Base-by-base conservation (phyloP, 2,888 invertebrate genomes). In the Scaptomyza polygonia region DNA sequence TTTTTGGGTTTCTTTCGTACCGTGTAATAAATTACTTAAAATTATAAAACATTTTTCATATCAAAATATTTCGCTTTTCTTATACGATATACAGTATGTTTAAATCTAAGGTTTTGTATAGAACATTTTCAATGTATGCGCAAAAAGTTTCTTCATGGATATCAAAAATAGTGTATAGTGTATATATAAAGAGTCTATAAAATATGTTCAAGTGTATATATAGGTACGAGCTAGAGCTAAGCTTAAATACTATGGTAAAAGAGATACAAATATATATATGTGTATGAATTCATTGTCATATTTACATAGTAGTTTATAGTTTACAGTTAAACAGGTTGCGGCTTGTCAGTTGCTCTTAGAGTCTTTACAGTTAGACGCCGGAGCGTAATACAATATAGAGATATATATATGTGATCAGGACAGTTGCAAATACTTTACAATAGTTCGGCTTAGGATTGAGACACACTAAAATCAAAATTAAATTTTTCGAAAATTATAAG, bases 41-140 rank as follows among this genome's bases (percentile, higher is more conserved):
- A 89, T 76, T 88, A 89, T 78, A 89, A 89, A 89, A 89, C 89
- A 89, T 83, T 86, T 86, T 88, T 68, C 75, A 75, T 86, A 82
- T 83, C 77, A 88, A 88, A 86, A 84, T 82, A 88, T 66, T 54
- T 56, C 42, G 34, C 39, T 53, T 55, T 21, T 52, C 32, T 59
- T 45, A 29, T 55, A 59, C n/a, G n/a, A n/a, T n/a, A n/a, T n/a
- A n/a, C n/a, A n/a, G n/a, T 55, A 40, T 14, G 21, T 25, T 76
- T 49, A 48, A 6, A 42, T 29, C 63, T 69, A 64, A 39, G 14
- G 30, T 49, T 48, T 42, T 64, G 40, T 53, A 42, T 55, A 65
- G 63, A 79, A 86, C 86, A 83, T 86, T 86, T 85, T 77, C 71
- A 86, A 86, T 86, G 87, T 67, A 69, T 81, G 61, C 64, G 61